Evolutionary conservation across 2,113 vertebrate genomes (phyloP).

Genomic region (Stictonetta naevosa): DNA sequence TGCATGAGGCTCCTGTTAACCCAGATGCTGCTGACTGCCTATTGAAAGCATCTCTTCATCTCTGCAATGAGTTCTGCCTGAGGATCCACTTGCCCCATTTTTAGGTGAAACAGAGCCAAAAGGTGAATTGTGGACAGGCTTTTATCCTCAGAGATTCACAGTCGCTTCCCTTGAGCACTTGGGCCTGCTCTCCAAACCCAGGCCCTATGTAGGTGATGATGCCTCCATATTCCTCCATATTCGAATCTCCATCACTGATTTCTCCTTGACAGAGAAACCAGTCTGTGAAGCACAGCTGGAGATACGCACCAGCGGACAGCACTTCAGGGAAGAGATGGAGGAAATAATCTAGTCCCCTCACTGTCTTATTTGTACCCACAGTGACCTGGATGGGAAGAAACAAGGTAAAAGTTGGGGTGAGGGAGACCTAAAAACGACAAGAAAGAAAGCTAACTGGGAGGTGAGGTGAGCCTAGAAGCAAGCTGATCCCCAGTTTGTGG

Average conservation of each 20-base stretch:
- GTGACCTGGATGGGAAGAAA: background rate
- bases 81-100: background rate
- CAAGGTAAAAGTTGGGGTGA: rapidly evolving
- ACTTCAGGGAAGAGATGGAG: background rate
- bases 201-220: background rate
- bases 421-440: background rate
- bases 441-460: background rate
- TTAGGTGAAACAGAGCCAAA: background rate
- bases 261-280: background rate
- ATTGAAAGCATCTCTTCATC: background rate
- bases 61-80: background rate
- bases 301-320: background rate
- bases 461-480: background rate
- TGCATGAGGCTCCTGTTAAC: background rate
- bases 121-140: background rate
- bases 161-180: background rate
- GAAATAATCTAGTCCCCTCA: background rate
- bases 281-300: background rate
- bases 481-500: background rate
- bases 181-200: background rate
- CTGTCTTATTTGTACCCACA: background rate
- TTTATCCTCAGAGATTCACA: background rate
- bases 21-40: background rate
- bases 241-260: background rate
- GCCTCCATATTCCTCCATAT: background rate